Evolutionary conservation across 1,140 invertebrate species (phyloP), one percentile per base, ranked within the genome.

Genomic region (Eurosta solidaginis): DNA sequence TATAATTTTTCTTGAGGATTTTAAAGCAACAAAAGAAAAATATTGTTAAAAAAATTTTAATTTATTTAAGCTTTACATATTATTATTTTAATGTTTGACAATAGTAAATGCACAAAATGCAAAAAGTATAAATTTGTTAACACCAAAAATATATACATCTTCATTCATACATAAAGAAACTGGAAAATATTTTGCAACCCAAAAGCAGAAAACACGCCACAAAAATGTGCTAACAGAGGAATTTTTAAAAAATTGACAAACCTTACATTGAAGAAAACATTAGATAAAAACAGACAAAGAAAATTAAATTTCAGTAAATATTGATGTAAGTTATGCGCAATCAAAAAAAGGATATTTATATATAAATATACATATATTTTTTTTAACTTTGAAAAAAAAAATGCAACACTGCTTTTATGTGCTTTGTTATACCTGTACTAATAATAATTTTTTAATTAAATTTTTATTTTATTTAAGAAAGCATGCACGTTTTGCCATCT

Each of bases 381-480:
- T n/a, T n/a, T n/a, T n/a, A n/a, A 49, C 47, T 20, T 49, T 22
- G 17, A 9, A 20, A 17, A 20, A 27, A 14, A 22, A 63, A 63
- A 33, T 63, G 14, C 54, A 63, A 20, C 17, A 33, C 54, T 33
- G 17, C 29, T 25, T n/a, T n/a, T n/a, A n/a, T n/a, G n/a, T n/a
- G n/a, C n/a, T n/a, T n/a, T n/a, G n/a, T n/a, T n/a, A n/a, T n/a
- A n/a, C n/a, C n/a, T n/a, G n/a, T n/a, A n/a, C n/a, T 73, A 27
- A 49, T 44, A 73, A 50, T 76, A 9, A 73, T 45, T 45, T 29
- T 17, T n/a, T 44, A 74, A n/a, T 78, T 78, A 27, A 44, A 7
- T 36, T 78, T 45, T 76, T 75, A 45, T 76, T 75, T 63, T 63
- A 63, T 59, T 47, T 44, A 59, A 47, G 45, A 17, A 45, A n/a